These are phyloP conservation scores for Lasiurus cinereus DNA, from an alignment of 2,113 vertebrate genomes.

Conservation along the genomic window DNA sequence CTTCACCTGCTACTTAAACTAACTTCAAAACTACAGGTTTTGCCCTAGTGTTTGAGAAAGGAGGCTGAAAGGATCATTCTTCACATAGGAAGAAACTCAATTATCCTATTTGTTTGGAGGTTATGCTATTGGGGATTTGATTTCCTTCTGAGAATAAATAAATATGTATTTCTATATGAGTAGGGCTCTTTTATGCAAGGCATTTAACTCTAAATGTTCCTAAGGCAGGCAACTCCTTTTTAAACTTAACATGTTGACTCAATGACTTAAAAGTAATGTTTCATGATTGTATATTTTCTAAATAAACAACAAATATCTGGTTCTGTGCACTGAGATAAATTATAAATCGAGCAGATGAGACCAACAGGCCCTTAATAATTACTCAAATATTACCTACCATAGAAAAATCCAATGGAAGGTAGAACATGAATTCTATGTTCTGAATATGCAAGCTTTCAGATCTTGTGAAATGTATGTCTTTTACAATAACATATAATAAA, in stretches of 20 bases:
- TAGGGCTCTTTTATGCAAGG: not conserved
- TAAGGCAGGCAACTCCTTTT: not conserved
- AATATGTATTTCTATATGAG: not conserved
- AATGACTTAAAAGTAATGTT: not conserved
- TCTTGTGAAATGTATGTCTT: not conserved
- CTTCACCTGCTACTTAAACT: not conserved
- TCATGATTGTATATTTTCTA: not conserved
- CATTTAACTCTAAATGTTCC: not conserved
- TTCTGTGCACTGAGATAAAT: conserved; percentile 15
- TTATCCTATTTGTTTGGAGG: not conserved
- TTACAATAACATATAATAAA: not conserved
- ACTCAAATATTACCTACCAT: not conserved
- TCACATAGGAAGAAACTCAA: not conserved
- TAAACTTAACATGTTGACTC: not conserved
- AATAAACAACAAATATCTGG: not conserved
- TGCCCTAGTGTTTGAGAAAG: not conserved
- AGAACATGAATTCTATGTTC: not conserved
- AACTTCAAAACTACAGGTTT: not conserved
- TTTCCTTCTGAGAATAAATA: not conserved
- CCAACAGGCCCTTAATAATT: not conserved
- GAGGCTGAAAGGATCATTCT: not conserved
- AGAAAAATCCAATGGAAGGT: not conserved
- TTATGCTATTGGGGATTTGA: not conserved
- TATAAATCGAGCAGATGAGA: not conserved
- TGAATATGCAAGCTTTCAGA: not conserved